phyloP scores from a whole-genome alignment of 2,888 invertebrate genomes.

The Sinodicranocentrus sp. region DNA sequence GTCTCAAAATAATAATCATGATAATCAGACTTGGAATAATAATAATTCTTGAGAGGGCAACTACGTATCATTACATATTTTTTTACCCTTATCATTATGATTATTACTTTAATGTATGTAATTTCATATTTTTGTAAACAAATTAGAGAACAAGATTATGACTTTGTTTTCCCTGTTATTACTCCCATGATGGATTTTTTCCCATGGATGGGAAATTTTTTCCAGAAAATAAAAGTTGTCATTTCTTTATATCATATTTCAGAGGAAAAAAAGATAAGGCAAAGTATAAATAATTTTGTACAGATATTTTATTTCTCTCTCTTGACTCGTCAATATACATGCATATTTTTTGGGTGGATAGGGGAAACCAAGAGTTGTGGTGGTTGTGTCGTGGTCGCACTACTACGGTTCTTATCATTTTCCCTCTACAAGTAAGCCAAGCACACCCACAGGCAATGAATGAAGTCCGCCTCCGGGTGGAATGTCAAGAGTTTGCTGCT shows the following conservation, averaged over 20 bases:
- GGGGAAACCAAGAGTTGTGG: not conserved
- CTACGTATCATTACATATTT: slow-evolving; percentile 29
- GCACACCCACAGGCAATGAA: slow-evolving; percentile 33
- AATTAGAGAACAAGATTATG: not conserved
- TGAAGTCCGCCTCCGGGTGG: slow-evolving; percentile 11
- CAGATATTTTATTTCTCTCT: not conserved
- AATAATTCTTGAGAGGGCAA: slow-evolving; percentile 39
- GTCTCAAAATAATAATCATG: slow-evolving; percentile 21
- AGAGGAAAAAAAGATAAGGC: too few species aligned
- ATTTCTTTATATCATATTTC: too few species aligned
- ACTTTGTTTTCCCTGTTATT: slow-evolving; percentile 39
- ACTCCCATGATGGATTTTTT: slow-evolving; percentile 45
- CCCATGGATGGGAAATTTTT: too few species aligned
- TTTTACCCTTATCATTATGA: slow-evolving; percentile 23
- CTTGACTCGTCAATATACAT: too few species aligned
- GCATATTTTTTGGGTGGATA: not conserved
- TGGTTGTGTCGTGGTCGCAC: too few species aligned
- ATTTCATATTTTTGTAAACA: slow-evolving; percentile 48
- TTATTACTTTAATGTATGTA: slow-evolving; percentile 19
- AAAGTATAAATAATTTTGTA: not conserved
- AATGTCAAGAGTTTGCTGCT: slow-evolving; percentile 65
- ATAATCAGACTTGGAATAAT: slow-evolving; percentile 18
- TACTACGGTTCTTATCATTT: slow-evolving; percentile 7
- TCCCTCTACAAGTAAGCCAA: slow-evolving; percentile 29
- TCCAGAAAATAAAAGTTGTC: not conserved